These are phyloP conservation scores for Silvanus unidentatus DNA, from an alignment of 2,888 invertebrate species.

Conservation along the genomic window DNA sequence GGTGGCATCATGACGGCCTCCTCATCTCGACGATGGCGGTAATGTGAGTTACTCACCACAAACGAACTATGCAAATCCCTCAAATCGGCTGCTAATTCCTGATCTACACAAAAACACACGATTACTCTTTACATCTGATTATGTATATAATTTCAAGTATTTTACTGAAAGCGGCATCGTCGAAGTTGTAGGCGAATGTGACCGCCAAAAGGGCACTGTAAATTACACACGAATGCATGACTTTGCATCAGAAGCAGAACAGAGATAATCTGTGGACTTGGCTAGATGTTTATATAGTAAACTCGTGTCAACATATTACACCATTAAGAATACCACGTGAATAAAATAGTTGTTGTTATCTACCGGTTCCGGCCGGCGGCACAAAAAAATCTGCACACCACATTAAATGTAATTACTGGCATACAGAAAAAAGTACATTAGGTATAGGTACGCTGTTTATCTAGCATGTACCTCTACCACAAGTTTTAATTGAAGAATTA, in stretches of 20 bases:
- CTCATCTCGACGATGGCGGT: slow-evolving; percentile 30
- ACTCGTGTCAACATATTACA: slow-evolving; percentile 18
- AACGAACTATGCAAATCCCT: slow-evolving; percentile 26
- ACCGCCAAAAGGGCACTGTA: slow-evolving; percentile 15
- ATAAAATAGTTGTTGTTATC: neutral
- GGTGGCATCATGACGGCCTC: slow-evolving; percentile 23
- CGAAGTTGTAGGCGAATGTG: slow-evolving; percentile 33
- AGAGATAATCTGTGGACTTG: slow-evolving; percentile 17
- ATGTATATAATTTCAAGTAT: slow-evolving; percentile 11
- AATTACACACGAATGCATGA: slow-evolving; percentile 11
- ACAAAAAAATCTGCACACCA: no score
- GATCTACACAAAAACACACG: slow-evolving; percentile 27
- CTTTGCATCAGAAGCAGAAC: no score
- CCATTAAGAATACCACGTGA: slow-evolving; percentile 9
- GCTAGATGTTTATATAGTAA: slow-evolving; percentile 21
- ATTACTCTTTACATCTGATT: slow-evolving; percentile 2
- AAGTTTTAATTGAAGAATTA: no score
- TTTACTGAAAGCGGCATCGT: slow-evolving; percentile 40
- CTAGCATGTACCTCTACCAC: no score
- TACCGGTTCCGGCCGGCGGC: no score
- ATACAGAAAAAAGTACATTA: no score
- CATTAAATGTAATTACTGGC: no score
- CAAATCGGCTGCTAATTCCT: slow-evolving; percentile 33
- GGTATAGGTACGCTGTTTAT: no score
- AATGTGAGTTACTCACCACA: no score